phyloP scores from a whole-genome alignment of 1,140 invertebrate genomes.

The Neodiprion lecontei region DNA sequence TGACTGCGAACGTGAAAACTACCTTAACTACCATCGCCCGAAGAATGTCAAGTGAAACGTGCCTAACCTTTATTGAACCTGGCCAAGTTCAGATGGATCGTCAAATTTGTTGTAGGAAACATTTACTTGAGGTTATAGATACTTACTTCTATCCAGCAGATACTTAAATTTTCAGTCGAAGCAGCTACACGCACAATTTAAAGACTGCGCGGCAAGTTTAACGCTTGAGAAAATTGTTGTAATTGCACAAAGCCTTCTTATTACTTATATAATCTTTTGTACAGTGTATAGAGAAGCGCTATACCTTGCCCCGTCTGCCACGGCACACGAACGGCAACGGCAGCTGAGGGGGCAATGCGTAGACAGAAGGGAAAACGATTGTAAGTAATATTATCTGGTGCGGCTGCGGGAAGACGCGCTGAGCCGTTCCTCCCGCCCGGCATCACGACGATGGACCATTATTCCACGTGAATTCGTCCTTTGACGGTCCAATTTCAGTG shows the following conservation, averaged over 20 bases:
- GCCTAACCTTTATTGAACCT: too few species aligned
- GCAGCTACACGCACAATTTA: background rate
- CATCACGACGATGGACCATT: conserved; percentile 1
- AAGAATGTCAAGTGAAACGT: too few species aligned
- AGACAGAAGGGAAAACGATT: background rate
- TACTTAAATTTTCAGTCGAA: background rate
- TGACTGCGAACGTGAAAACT: too few species aligned
- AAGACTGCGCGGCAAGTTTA: background rate
- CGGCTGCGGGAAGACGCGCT: background rate
- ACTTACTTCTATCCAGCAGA: too few species aligned
- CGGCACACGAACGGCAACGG: background rate
- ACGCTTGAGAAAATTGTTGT: background rate
- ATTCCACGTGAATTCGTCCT: conserved; percentile 7
- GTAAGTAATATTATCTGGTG: background rate
- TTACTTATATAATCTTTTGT: background rate
- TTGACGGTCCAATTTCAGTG: conserved; percentile 7
- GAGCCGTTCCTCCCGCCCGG: background rate
- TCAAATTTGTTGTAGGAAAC: too few species aligned
- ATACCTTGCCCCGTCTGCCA: too few species aligned
- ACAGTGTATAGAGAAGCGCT: background rate
- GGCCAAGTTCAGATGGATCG: too few species aligned
- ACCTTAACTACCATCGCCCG: too few species aligned
- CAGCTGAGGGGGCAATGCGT: background rate
- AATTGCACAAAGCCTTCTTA: background rate
- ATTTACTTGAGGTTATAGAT: too few species aligned